Evolutionary conservation across 2,113 vertebrate species (phyloP).

Genomic region (Paramormyrops kingsleyae): DNA sequence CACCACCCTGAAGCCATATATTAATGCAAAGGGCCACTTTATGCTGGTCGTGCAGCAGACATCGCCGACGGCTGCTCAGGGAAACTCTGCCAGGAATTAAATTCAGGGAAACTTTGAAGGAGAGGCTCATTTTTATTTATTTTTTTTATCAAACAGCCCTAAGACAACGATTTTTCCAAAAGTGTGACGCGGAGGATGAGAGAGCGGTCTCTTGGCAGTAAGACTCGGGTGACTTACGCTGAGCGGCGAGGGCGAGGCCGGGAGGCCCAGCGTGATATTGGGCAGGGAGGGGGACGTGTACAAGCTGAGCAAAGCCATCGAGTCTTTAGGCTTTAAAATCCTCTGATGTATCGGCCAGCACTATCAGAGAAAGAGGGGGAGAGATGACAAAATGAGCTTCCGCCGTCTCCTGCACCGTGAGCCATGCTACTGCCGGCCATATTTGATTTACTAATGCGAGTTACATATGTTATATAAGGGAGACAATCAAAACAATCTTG

Average conservation of each 20-base stretch:
- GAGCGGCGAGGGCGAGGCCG: conserved; percentile 73
- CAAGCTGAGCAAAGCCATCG: conserved; percentile 84
- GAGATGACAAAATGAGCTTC: neutral
- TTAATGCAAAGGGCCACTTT: conserved; percentile 42
- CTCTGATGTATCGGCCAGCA: conserved; percentile 84
- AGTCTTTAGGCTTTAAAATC: conserved; percentile 81
- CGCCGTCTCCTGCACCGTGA: neutral
- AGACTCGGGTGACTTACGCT: conserved; percentile 70
- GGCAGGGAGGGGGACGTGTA: conserved; percentile 95
- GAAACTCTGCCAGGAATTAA: neutral
- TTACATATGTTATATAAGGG: neutral
- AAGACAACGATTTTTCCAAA: neutral
- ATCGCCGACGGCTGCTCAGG: neutral
- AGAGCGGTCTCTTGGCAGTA: neutral
- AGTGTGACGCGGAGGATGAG: neutral
- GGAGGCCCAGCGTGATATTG: conserved; percentile 90
- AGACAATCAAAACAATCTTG: neutral
- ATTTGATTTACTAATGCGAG: neutral
- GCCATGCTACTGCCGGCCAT: neutral
- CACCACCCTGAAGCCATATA: conserved; percentile 39
- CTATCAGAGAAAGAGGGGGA: conserved; percentile 49
- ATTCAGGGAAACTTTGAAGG: neutral
- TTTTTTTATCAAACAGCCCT: neutral
- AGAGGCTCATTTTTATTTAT: neutral
- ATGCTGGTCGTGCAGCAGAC: conserved; percentile 34